Conservation (phyloP, 2,113 vertebrate genomes). For the Dinomys branickii region DNA sequence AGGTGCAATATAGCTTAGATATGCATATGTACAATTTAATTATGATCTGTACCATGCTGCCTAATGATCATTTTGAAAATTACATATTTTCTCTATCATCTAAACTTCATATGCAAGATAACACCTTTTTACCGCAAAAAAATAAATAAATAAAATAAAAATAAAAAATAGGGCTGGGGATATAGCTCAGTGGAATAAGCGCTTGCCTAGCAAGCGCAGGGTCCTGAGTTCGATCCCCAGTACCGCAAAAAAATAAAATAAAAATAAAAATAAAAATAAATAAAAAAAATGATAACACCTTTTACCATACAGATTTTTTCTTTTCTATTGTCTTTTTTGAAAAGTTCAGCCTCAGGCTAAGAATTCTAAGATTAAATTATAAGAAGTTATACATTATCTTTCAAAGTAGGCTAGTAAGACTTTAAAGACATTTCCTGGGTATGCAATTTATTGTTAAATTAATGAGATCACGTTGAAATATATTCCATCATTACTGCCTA, state of each 20-base stretch:
- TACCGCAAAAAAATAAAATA: too few relatives aligned
- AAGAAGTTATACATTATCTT: slow-evolving; percentile 34
- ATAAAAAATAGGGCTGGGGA: too few relatives aligned
- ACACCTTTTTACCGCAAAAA: too few relatives aligned
- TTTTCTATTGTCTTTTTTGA: slow-evolving; percentile 45
- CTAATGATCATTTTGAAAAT: slow-evolving; percentile 68
- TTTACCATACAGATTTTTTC: slow-evolving; percentile 53
- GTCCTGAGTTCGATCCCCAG: too few relatives aligned
- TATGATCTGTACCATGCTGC: slow-evolving; percentile 52
- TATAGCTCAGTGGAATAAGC: too few relatives aligned
- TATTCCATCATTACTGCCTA: not conserved
- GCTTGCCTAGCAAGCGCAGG: too few relatives aligned
- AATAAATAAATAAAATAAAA: too few relatives aligned
- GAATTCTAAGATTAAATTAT: slow-evolving; percentile 53
- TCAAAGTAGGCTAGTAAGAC: not conserved
- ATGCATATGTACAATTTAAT: slow-evolving; percentile 56
- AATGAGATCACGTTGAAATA: slow-evolving; percentile 7
- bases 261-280: too few relatives aligned
- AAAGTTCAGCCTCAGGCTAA: slow-evolving; percentile 61
- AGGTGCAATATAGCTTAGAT: slow-evolving; percentile 37
- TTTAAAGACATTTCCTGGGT: slow-evolving; percentile 24
- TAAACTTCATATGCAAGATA: slow-evolving; percentile 64
- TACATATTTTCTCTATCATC: slow-evolving; percentile 71
- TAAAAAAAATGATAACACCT: slow-evolving; percentile 45
- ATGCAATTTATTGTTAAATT: slow-evolving; percentile 38